Conservation (phyloP, 1,140 invertebrate genomes). For the Druon quercuslanigerum region DNA sequence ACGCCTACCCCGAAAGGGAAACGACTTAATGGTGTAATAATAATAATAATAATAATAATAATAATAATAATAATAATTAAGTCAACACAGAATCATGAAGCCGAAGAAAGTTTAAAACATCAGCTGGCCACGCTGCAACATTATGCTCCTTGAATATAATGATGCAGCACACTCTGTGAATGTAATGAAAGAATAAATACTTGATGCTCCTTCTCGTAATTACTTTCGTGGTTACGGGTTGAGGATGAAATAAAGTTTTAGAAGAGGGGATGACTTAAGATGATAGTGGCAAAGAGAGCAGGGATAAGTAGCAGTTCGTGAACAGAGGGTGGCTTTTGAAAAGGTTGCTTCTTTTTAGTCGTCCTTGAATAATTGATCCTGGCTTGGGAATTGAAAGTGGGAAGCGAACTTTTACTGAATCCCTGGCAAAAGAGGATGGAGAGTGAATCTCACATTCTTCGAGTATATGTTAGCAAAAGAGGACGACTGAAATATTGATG, state of each 20-base stretch:
- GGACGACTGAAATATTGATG: too few species aligned
- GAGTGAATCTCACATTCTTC: not conserved
- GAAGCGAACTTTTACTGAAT: constrained; percentile 22
- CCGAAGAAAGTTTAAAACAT: not conserved
- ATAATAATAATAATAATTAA: too few species aligned
- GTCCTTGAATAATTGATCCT: constrained; percentile 16
- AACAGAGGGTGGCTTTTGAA: constrained; percentile 20
- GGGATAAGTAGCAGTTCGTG: constrained; percentile 9
- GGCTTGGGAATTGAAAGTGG: constrained; percentile 10
- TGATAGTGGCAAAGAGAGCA: constrained; percentile 28
- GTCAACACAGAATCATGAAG: not conserved
- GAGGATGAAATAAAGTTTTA: constrained; percentile 44
- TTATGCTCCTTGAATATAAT: constrained; percentile 32
- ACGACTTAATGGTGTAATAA: too few species aligned
- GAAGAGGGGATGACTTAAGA: constrained; percentile 28
- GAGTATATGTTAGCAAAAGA: too few species aligned
- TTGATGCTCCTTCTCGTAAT: constrained; percentile 36
- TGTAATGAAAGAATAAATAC: constrained; percentile 53
- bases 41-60: too few species aligned
- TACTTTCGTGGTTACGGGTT: constrained; percentile 16
- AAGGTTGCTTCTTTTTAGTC: constrained; percentile 19
- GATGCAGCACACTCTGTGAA: not conserved
- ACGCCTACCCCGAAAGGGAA: too few species aligned
- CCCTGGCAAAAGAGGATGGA: not conserved
- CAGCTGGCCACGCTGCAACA: constrained; percentile 2